Evolutionary conservation across 2,797 vertebrate genomes (phyloP).

Genomic region (Acipenser oxyrinchus): DNA sequence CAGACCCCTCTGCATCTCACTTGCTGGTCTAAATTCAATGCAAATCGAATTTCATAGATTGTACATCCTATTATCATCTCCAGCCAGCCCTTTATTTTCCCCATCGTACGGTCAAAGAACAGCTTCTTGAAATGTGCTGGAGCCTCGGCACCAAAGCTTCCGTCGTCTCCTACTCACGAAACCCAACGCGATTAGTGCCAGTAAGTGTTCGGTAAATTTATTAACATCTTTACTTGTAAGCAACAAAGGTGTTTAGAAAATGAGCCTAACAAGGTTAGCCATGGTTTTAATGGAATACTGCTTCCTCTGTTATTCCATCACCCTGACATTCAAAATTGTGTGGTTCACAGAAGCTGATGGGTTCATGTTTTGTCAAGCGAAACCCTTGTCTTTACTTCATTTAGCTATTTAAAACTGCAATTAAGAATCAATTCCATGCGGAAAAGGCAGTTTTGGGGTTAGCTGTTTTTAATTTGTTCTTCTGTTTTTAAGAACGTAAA

Average conservation of each 20-base stretch:
- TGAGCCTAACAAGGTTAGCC: slow-evolving; percentile 64
- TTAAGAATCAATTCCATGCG: too few relatives aligned
- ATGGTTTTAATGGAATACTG: slow-evolving; percentile 63
- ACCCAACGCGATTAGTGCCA: slow-evolving; percentile 66
- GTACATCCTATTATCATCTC: slow-evolving; percentile 76
- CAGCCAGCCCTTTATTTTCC: slow-evolving; percentile 51
- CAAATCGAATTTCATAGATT: slow-evolving; percentile 83
- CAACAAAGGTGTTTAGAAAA: slow-evolving; percentile 56
- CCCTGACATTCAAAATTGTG: too few relatives aligned
- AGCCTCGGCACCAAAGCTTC: slow-evolving; percentile 65
- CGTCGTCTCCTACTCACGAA: slow-evolving; percentile 70
- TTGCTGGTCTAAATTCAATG: slow-evolving; percentile 70
- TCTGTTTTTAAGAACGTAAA: too few relatives aligned
- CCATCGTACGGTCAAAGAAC: slow-evolving; percentile 33
- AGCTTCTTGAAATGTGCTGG: slow-evolving; percentile 58
- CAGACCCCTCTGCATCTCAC: slow-evolving; percentile 71
- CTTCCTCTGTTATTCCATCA: slow-evolving; percentile 33
- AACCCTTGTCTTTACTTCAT: too few relatives aligned
- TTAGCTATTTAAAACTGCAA: too few relatives aligned
- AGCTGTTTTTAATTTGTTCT: too few relatives aligned
- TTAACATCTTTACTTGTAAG: slow-evolving; percentile 68
- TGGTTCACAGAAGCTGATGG: too few relatives aligned
- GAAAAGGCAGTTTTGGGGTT: too few relatives aligned
- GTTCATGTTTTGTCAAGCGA: too few relatives aligned
- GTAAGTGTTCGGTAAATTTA: slow-evolving; percentile 82